A percentile compares a stretch with the other conserved stretches of the same genome.
Evolutionary conservation across 2,888 invertebrate genomes (phyloP).

Genomic region (Furcula furcula): DNA sequence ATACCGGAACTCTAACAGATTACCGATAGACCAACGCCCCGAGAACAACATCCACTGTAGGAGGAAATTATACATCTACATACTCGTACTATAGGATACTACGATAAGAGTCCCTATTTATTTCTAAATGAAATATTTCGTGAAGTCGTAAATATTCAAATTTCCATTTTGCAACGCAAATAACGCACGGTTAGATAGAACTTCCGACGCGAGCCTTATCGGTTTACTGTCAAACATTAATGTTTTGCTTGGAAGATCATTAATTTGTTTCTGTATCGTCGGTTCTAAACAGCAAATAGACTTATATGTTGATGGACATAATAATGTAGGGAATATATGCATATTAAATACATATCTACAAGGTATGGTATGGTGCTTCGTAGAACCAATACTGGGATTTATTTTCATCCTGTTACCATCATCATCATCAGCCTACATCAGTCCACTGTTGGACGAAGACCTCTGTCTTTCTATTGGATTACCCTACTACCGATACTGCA

Average conservation of each 20-base stretch:
- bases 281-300: constrained; percentile 2
- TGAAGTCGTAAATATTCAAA: not conserved
- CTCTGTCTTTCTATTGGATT: too few species aligned
- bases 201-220: constrained; percentile 8
- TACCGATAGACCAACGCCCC: constrained; percentile 29
- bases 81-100: too few species aligned
- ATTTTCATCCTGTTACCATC: too few species aligned
- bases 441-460: too few species aligned
- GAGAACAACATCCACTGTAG: not conserved
- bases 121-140: not conserved
- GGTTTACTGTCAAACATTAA: constrained; percentile 10
- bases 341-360: too few species aligned
- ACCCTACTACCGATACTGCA: too few species aligned
- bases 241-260: constrained; percentile 6
- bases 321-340: too few species aligned
- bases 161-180: not conserved
- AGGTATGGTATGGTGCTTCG: too few species aligned
- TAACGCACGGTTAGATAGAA: constrained; percentile 2
- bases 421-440: too few species aligned
- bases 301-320: not conserved
- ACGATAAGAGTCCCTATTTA: not conserved
- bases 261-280: constrained; percentile 10
- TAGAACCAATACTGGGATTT: too few species aligned
- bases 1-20: constrained; percentile 21
- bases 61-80: not conserved